phyloP scores from a whole-genome alignment of 2,113 vertebrate species.

The Toxostoma redivivum region DNA sequence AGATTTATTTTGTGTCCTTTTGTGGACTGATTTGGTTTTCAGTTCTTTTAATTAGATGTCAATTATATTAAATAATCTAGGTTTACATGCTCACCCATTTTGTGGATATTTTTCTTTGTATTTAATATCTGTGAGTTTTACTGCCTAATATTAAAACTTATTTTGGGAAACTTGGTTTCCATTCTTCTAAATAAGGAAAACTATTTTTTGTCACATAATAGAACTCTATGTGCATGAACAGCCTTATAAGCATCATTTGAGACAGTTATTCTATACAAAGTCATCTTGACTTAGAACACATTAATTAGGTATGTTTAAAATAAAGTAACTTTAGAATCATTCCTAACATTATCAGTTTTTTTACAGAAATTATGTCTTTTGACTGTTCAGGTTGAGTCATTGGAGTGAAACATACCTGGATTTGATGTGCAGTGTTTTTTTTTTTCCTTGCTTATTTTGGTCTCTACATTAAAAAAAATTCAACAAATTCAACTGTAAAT shows the following conservation, averaged over 20 bases:
- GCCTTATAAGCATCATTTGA: not conserved
- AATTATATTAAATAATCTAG: not conserved
- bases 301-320: not conserved
- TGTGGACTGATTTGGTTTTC: not conserved
- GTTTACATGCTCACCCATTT: not conserved
- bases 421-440: constrained; percentile 47
- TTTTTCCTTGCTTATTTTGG: constrained; percentile 30
- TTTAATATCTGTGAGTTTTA: not conserved
- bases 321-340: not conserved
- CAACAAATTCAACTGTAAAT: constrained; percentile 12
- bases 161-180: not conserved
- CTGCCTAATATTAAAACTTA: not conserved
- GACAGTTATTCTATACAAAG: not conserved
- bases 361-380: constrained; percentile 12
- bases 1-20: constrained; percentile 67
- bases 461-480: not conserved
- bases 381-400: not conserved
- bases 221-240: not conserved
- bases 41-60: not conserved
- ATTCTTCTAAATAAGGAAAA: not conserved
- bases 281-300: not conserved
- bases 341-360: not conserved
- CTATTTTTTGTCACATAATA: not conserved
- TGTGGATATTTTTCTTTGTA: not conserved
- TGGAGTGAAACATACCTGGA: not conserved